Evolutionary conservation across 92 coral and sea anemone species (phyloP), one percentile per base, ranked within the genome.

Genomic region (Actinernus sp.): DNA sequence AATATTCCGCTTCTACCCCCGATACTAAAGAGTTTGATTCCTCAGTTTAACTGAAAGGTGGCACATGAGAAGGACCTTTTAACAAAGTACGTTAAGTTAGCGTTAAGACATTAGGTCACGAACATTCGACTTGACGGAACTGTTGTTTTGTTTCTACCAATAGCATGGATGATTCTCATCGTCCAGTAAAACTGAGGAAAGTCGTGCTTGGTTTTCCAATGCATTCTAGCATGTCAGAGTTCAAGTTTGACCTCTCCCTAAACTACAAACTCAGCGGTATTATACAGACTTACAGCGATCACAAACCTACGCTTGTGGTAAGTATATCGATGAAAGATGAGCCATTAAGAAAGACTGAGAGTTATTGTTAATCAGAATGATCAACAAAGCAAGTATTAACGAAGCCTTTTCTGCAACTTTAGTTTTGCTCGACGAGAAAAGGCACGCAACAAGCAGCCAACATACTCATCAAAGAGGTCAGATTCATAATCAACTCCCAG

Each of bases 391-490:
- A n/a, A n/a, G n/a, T n/a, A n/a, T n/a, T n/a, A n/a, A n/a, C n/a
- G n/a, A n/a, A n/a, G n/a, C n/a, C n/a, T n/a, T n/a, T n/a, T n/a
- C n/a, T n/a, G n/a, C n/a, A n/a, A n/a, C n/a, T 31, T 5, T 25
- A 95, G 99, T 95, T 95, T 48, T 95, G 99, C 46, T 85, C 99
- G 32, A 95, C 99, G 45, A 68, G 99, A 16, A 95, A 95, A 47
- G 76, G 99, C 31, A 48, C 95, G 11, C 99, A 91, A 55, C 99
- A 95, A 71, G 99, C 99, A 23, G 97, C 92, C 34, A 85, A 76
- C 64, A 87, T 55, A 25, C 89, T 95, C 14, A 70, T 69, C 26
- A 95, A 87, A 48, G 99, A 95, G 32, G 88, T 95, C 31, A 75
- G 99, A 31, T 95, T 91, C 49, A 85, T 95, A 40, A 81, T 91